A percentile compares a stretch with the other conserved stretches of the same genome.
Conservation (phyloP, 2,888 invertebrate genomes). For the Entomobrya proxima region DNA sequence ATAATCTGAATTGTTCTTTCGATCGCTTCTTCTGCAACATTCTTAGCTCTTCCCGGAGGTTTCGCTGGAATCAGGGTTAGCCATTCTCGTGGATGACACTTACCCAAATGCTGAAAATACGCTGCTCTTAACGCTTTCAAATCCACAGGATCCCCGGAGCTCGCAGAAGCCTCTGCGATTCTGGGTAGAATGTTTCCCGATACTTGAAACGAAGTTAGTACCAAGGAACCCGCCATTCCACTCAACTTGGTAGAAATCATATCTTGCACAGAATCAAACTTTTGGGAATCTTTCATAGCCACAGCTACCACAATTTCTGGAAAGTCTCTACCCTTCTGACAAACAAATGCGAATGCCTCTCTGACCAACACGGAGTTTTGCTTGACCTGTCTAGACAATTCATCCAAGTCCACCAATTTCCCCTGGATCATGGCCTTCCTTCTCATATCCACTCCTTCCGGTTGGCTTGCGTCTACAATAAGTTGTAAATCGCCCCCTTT, state of each 20-base stretch:
- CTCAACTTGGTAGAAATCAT: background rate
- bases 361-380: background rate
- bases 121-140: slow-evolving; percentile 23
- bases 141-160: slow-evolving; percentile 22
- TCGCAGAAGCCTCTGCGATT: too few relatives aligned
- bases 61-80: background rate
- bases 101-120: slow-evolving; percentile 43
- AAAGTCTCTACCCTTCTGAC: slow-evolving; percentile 14
- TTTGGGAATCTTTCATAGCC: background rate
- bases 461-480: background rate
- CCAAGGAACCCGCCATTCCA: background rate
- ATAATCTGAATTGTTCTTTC: slow-evolving; percentile 19
- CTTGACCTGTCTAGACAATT: slow-evolving; percentile 6
- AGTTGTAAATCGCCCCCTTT: background rate
- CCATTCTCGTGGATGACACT: background rate
- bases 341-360: slow-evolving; percentile 18
- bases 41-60: background rate
- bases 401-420: slow-evolving; percentile 37
- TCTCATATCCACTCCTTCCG: background rate
- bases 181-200: background rate
- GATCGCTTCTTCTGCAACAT: background rate
- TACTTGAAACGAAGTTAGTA: slow-evolving; percentile 14
- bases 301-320: slow-evolving; percentile 40
- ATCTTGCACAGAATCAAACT: background rate
- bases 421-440: background rate